These are phyloP conservation scores for Nothobranchius furzeri DNA, from an alignment of 2,113 vertebrate genomes.

Conservation along the genomic window DNA sequence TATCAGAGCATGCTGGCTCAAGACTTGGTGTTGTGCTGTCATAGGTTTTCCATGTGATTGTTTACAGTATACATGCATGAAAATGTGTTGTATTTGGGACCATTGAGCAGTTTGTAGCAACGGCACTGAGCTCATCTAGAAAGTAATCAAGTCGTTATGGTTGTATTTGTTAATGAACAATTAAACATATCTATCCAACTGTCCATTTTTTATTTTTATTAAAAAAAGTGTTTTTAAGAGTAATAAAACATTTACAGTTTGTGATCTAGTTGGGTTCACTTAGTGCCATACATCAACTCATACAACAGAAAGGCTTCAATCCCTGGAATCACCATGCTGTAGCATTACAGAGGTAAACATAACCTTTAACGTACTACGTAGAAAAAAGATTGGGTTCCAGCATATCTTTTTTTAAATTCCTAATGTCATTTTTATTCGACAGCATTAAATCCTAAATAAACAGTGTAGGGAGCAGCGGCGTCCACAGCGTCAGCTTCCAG, in stretches of 20 bases:
- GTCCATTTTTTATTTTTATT: constrained; percentile 69
- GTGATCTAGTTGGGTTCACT: constrained; percentile 79
- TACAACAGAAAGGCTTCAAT: constrained; percentile 76
- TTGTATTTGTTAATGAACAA: constrained; percentile 41
- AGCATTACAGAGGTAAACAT: constrained; percentile 79
- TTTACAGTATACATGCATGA: constrained; percentile 53
- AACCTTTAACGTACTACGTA: constrained; percentile 70
- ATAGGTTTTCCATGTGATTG: constrained; percentile 36
- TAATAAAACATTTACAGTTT: constrained; percentile 81
- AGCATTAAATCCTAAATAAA: constrained; percentile 71
- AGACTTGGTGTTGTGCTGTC: constrained; percentile 21
- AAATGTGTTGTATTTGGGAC: constrained; percentile 27
- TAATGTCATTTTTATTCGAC: constrained; percentile 66
- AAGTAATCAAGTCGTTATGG: constrained; percentile 11
- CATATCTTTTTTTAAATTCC: constrained; percentile 70
- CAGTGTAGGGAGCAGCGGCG: constrained; percentile 66
- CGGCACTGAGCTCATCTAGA: constrained; percentile 25
- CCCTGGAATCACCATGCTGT: constrained; percentile 74
- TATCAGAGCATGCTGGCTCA: constrained; percentile 39
- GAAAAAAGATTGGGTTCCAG: constrained; percentile 78
- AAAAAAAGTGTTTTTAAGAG: constrained; percentile 76
- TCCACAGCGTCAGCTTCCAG: constrained; percentile 65
- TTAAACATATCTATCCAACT: constrained; percentile 59
- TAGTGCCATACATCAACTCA: constrained; percentile 76
- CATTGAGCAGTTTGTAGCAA: constrained; percentile 34